Evolutionary conservation across 2,888 invertebrate genomes (phyloP), one percentile per base, ranked within the genome.

Genomic region (Cephus runcator): DNA sequence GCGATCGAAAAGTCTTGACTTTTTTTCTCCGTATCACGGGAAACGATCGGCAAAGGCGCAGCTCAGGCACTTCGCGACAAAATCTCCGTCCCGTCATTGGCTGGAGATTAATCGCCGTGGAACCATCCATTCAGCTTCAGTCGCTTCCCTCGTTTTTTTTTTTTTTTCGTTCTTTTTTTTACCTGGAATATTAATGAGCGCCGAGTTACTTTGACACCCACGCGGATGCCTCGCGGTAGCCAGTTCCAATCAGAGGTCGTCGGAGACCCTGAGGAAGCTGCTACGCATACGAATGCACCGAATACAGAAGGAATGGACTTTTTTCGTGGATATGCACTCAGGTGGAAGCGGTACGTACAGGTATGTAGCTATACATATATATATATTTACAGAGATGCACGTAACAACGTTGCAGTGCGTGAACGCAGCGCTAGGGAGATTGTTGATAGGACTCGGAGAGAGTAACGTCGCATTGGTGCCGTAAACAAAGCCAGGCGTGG

Each of bases 401-500:
- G 33, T 31, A 33, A 71, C 71, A 71, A 71, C 71, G 12, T 33
- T 33, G 33, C 33, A 71, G 71, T 34, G 31, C 71, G 71, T 23
- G 71, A 56, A 56, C 56, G 56, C 12, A 34, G 71, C 15, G 33
- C 71, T 71, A 73, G 34, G 73, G 82, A 85, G 86, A 86, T 83
- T 80, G 80, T 79, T 80, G 88, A 87, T 88, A 87, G 84, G 82
- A 79, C 81, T 79, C 83, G 81, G 78, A 81, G 81, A 80, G 85
- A 86, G 84, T 85, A 86, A 87, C 84, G 88, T 87, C 85, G 85
- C 82, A 79, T 69, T 79, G 79, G 83, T 68, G 82, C 85, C 85
- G 87, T 88, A 88, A 89, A 89, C 87, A 88, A 89, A 89, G 85
- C 81, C 83, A 80, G 81, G 89, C 89, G 89, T 89, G 87, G 89